Conservation (phyloP, 1,140 invertebrate genomes). For the Antheraea mylitta region DNA sequence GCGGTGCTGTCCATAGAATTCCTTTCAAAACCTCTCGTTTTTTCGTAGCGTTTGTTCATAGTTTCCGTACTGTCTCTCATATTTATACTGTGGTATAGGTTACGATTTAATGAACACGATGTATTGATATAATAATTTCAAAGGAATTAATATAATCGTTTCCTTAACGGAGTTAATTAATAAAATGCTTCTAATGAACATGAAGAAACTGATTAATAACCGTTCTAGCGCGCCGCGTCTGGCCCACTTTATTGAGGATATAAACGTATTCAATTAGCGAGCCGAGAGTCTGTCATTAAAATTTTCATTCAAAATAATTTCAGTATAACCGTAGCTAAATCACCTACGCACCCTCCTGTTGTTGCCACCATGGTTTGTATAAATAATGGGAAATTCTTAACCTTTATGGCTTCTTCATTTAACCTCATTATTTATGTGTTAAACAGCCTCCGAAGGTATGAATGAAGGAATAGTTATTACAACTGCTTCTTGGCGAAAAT, state of each 20-base stretch:
- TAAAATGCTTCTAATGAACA: slow-evolving; percentile 8
- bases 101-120: background rate
- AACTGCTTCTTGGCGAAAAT: too few species aligned
- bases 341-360: slow-evolving; percentile 25
- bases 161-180: background rate
- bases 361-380: slow-evolving; percentile 25
- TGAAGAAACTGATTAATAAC: slow-evolving; percentile 36
- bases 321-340: slow-evolving; percentile 41
- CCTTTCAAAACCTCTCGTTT: too few species aligned
- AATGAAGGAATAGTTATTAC: too few species aligned
- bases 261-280: slow-evolving; percentile 53
- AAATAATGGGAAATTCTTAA: background rate
- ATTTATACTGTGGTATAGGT: background rate
- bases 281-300: slow-evolving; percentile 53
- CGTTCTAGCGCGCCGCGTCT: slow-evolving; percentile 12
- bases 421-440: too few species aligned
- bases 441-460: too few species aligned
- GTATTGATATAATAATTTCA: background rate
- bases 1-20: too few species aligned
- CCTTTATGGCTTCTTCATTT: background rate
- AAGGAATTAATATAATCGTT: background rate
- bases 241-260: slow-evolving; percentile 32
- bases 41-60: too few species aligned
- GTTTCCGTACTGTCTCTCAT: too few species aligned
- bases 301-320: slow-evolving; percentile 64